phyloP scores from a whole-genome alignment of 2,888 invertebrate genomes.

The Acrobasis consociella region DNA sequence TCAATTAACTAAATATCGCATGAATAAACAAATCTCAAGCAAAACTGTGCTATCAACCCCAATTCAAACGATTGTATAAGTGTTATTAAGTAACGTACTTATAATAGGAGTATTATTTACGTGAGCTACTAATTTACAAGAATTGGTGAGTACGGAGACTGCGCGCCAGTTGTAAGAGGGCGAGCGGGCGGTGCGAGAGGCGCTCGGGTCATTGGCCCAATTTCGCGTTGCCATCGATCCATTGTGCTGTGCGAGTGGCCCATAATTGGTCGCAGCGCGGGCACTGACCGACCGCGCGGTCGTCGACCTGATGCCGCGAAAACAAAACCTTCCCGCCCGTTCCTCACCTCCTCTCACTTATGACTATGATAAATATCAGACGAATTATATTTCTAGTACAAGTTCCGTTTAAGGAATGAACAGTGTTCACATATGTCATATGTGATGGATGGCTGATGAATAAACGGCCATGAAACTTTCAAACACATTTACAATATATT shows the following conservation, averaged over 20 bases:
- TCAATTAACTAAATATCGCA: not conserved
- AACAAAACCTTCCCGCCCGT: conserved; percentile 72
- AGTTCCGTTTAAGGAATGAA: conserved; percentile 5
- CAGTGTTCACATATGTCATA: too few species aligned
- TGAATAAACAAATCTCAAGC: not conserved
- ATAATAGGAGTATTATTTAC: conserved; percentile 22
- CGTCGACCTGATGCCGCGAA: conserved; percentile 74
- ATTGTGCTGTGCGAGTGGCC: conserved; percentile 82
- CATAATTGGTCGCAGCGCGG: conserved; percentile 82
- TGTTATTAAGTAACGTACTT: not conserved
- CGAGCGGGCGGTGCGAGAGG: conserved; percentile 42
- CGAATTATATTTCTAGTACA: conserved; percentile 30
- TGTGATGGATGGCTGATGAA: not conserved
- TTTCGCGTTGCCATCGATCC: conserved; percentile 81
- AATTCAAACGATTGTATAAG: not conserved
- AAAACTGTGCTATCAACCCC: not conserved
- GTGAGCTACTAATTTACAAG: conserved; percentile 13
- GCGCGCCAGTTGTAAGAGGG: conserved; percentile 36
- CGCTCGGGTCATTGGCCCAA: conserved; percentile 73
- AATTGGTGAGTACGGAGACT: conserved; percentile 38
- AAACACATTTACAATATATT: not conserved
- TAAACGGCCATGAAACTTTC: not conserved
- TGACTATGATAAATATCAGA: conserved; percentile 37
- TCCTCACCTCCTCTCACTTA: conserved; percentile 44
- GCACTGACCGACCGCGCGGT: conserved; percentile 79